Evolutionary conservation across 2,888 invertebrate genomes (phyloP).

Genomic region (Pristionchus fissidentatus): DNA sequence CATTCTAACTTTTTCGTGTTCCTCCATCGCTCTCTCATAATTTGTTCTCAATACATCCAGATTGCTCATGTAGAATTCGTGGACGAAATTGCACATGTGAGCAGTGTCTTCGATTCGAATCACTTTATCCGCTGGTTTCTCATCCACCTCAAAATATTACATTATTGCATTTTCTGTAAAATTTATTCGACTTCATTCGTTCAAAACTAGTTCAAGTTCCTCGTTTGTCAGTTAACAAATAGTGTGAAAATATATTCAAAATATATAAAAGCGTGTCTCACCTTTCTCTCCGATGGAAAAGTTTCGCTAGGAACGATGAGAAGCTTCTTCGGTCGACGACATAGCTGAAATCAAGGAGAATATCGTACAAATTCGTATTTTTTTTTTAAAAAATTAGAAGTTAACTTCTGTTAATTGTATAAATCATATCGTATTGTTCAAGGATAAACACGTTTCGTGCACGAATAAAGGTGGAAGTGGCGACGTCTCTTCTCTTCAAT

Average conservation of each 20-base stretch:
- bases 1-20: not conserved
- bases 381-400: no score
- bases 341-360: slow-evolving; percentile 81
- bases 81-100: slow-evolving; percentile 94
- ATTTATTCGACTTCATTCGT: not conserved
- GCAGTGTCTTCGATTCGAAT: slow-evolving; percentile 88
- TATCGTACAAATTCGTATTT: no score
- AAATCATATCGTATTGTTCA: no score
- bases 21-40: slow-evolving; percentile 59
- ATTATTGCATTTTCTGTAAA: slow-evolving; percentile 34
- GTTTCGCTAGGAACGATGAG: slow-evolving; percentile 86
- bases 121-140: slow-evolving; percentile 75
- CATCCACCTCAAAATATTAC: slow-evolving; percentile 54
- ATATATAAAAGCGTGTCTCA: slow-evolving; percentile 50
- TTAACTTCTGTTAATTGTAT: no score
- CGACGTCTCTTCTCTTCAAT: slow-evolving; percentile 79
- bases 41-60: slow-evolving; percentile 61
- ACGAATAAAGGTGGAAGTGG: slow-evolving; percentile 76
- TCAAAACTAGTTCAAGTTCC: no score
- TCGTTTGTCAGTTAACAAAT: not conserved
- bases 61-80: slow-evolving; percentile 87
- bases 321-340: slow-evolving; percentile 86
- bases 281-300: slow-evolving; percentile 82
- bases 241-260: not conserved
- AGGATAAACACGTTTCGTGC: not conserved